Base-by-base conservation (phyloP, 2,797 vertebrate species). In the Margarornis squamiger region DNA sequence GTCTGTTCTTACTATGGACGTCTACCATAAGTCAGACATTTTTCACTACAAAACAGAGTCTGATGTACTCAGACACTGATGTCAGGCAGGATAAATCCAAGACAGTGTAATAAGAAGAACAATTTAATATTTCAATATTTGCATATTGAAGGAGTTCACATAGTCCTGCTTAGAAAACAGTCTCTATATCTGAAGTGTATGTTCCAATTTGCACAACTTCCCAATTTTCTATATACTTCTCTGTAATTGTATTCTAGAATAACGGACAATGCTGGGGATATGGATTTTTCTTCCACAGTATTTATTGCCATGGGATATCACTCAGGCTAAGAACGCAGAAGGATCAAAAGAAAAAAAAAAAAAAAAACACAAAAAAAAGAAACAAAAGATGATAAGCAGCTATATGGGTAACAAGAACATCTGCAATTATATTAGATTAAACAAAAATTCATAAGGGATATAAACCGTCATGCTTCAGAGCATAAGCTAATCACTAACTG, bases 401-500 rank as follows among this genome's bases (percentile, higher is more conserved):
- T 94, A 85, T 95, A 96, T 38, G 68, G 88, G 91, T 96, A 96
- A 93, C 61, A 93, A 93, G 94, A 96, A 91, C 68, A 89, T 93
- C 86, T 68, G 13, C 92, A 97, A 96, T 95, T 96, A 97, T 92
- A 95, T 93, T 96, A 93, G 91, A 95, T 96, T 96, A 96, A 95
- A 95, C 84, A 95, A 96, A 96, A 95, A 96, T 88, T 96, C 94
- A 86, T 95, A 92, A 86, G 92, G 94, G 90, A 96, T 93, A 92
- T 92, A 96, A 96, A 90, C 72, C 75, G 96, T 96, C 93, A 96
- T 95, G 95, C 94, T 94, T 96, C 90, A 97, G 87, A 95, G 93
- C 86, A 93, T 96, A 96, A 97, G 75, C 92, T 97, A 96, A 96
- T 96, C 94, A 96, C 72, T 92, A 94, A 93, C 92, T 95, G 93